Percentiles rank a stretch among this genome's conserved stretches.
These are phyloP conservation scores for Sebastiscus albofasciatus DNA, from an alignment of 2,797 vertebrate genomes.

Conservation along the genomic window DNA sequence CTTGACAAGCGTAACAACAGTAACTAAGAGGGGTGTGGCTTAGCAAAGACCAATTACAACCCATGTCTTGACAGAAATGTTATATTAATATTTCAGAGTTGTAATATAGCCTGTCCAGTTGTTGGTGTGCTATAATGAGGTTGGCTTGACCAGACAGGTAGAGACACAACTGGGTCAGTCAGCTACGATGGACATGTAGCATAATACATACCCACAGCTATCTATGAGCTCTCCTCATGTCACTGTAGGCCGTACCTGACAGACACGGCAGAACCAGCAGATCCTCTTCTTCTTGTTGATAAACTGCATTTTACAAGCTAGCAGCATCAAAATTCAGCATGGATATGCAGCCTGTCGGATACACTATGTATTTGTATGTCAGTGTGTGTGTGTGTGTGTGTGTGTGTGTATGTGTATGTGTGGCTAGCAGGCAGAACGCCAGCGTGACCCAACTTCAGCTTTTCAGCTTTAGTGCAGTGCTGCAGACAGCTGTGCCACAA, in stretches of 20 bases:
- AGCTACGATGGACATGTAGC: conserved; percentile 22
- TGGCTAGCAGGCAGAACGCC: conserved; percentile 63
- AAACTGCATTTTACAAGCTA: conserved; percentile 48
- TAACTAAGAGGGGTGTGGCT: background rate
- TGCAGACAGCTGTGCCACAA: conserved; percentile 79
- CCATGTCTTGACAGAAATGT: background rate
- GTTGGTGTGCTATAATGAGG: background rate
- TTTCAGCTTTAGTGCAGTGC: conserved; percentile 72
- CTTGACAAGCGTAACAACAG: background rate
- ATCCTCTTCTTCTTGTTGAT: conserved; percentile 34
- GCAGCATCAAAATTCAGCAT: conserved; percentile 46
- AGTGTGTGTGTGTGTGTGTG: background rate
- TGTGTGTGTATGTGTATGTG: conserved; percentile 2
- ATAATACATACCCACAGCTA: conserved; percentile 48
- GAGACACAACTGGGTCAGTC: conserved; percentile 61
- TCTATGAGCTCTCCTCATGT: conserved; percentile 28
- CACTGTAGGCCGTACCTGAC: conserved; percentile 38
- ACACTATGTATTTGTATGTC: conserved; percentile 45
- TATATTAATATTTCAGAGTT: background rate
- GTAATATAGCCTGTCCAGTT: background rate
- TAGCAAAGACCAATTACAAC: background rate
- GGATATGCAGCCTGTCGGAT: conserved; percentile 53
- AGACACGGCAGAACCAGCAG: conserved; percentile 38
- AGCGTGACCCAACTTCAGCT: conserved; percentile 73
- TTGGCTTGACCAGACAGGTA: conserved; percentile 35